Evolutionary conservation across 2,888 invertebrate genomes (phyloP).

Genomic region (Gastracanthus pulcherrimus): DNA sequence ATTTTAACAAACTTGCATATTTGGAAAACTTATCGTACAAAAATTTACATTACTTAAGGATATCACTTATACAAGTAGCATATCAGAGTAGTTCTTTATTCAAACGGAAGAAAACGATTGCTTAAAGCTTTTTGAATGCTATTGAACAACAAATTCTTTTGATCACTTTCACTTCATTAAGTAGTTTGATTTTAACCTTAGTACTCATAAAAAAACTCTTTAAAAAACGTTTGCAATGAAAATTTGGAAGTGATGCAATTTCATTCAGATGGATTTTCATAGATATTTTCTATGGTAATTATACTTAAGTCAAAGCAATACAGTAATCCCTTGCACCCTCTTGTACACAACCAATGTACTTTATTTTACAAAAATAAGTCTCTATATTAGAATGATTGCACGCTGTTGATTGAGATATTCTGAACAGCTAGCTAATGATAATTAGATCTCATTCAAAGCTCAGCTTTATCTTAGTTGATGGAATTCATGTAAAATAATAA

Average conservation of each 20-base stretch:
- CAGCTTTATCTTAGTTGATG: not conserved
- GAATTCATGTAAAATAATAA: not conserved
- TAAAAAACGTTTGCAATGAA: too few species aligned
- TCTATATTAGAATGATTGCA: constrained; percentile 28
- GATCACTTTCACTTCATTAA: not conserved
- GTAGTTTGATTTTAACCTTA: not conserved
- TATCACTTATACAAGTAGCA: constrained; percentile 25
- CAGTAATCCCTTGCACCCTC: not conserved
- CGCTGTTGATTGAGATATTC: constrained; percentile 8
- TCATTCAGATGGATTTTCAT: too few species aligned
- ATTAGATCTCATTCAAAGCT: constrained; percentile 21
- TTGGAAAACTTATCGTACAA: constrained; percentile 27
- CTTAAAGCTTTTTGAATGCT: not conserved
- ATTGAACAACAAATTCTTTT: not conserved
- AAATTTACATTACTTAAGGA: constrained; percentile 35
- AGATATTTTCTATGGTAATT: not conserved
- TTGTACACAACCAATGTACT: constrained; percentile 19
- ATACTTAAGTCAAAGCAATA: not conserved
- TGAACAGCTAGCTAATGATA: constrained; percentile 2
- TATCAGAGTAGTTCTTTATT: not conserved
- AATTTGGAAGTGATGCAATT: not conserved
- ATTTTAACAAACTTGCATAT: not conserved
- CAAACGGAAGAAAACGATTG: not conserved
- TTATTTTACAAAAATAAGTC: constrained; percentile 44
- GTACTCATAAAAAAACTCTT: too few species aligned